Evolutionary conservation across 2,113 vertebrate genomes (phyloP).

Genomic region (Melanerpes aurifrons): DNA sequence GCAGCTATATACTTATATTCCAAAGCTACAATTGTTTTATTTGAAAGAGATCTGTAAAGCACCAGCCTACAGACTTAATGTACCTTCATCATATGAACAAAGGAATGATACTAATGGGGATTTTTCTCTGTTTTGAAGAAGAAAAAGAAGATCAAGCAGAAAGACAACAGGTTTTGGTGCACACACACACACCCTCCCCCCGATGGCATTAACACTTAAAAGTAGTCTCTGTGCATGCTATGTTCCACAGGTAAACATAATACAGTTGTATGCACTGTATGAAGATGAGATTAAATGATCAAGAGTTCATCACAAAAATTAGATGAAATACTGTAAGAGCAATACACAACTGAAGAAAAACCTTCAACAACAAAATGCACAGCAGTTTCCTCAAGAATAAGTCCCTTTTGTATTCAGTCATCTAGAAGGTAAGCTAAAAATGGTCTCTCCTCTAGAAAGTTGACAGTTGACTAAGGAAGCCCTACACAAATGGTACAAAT

Average conservation of each 20-base stretch:
- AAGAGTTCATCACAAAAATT: background rate
- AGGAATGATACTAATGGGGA: background rate
- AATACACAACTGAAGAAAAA: background rate
- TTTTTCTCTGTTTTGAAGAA: background rate
- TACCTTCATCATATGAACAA: background rate
- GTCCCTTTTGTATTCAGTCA: background rate
- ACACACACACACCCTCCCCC: background rate
- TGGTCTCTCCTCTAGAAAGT: background rate
- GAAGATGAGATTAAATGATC: background rate
- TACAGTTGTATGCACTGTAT: background rate
- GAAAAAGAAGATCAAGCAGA: background rate
- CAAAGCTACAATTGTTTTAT: background rate
- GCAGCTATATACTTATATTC: background rate
- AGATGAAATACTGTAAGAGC: background rate
- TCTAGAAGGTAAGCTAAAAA: background rate
- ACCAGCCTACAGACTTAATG: background rate
- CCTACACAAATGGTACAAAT: background rate
- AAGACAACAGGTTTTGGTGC: background rate
- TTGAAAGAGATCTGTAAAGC: background rate
- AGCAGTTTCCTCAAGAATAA: background rate
- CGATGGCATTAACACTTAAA: background rate
- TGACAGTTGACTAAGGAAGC: background rate
- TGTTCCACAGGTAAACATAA: fast-evolving
- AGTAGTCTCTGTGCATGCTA: background rate
- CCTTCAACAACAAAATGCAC: background rate